phyloP scores from a whole-genome alignment of 2,888 invertebrate genomes.

The Plagiodera versicolora region DNA sequence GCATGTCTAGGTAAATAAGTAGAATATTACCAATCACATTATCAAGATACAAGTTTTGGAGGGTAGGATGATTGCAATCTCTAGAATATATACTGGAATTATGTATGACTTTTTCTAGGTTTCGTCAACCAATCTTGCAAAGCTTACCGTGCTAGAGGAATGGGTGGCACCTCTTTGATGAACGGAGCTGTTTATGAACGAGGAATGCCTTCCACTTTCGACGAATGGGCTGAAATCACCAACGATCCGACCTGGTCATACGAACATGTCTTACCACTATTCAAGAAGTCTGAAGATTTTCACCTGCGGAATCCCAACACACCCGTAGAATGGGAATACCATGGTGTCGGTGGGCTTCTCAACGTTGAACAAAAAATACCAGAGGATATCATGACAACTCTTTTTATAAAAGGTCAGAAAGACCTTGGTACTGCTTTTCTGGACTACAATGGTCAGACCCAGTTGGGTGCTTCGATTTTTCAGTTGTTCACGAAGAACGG shows the following conservation, averaged over 20 bases:
- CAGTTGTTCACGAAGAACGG: slow-evolving; percentile 63
- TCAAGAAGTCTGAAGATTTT: slow-evolving; percentile 29
- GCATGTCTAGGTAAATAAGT: slow-evolving; percentile 6
- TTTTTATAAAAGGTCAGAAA: slow-evolving; percentile 57
- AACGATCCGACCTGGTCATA: slow-evolving; percentile 58
- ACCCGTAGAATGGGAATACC: slow-evolving; percentile 16
- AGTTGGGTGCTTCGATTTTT: slow-evolving; percentile 65
- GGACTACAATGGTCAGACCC: slow-evolving; percentile 68
- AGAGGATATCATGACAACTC: slow-evolving; percentile 1
- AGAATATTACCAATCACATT: background rate
- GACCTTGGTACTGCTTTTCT: slow-evolving; percentile 68
- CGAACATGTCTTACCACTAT: slow-evolving; percentile 58
- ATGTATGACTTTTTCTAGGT: too few relatives aligned
- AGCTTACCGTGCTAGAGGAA: slow-evolving; percentile 56
- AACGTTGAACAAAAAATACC: slow-evolving; percentile 28
- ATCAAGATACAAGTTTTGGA: too few relatives aligned
- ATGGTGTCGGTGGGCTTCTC: slow-evolving; percentile 25
- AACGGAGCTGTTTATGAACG: slow-evolving; percentile 58
- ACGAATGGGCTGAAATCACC: slow-evolving; percentile 52
- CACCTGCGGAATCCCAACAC: slow-evolving; percentile 12
- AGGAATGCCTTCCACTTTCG: slow-evolving; percentile 55
- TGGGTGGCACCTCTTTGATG: slow-evolving; percentile 57
- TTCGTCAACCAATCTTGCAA: slow-evolving; percentile 41
- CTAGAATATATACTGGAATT: too few relatives aligned
- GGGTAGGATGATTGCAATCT: too few relatives aligned